Percentiles rank a stretch among this genome's conserved stretches.
These are phyloP conservation scores for Recurvirostra avosetta DNA, from an alignment of 2,113 vertebrate species.

Conservation along the genomic window DNA sequence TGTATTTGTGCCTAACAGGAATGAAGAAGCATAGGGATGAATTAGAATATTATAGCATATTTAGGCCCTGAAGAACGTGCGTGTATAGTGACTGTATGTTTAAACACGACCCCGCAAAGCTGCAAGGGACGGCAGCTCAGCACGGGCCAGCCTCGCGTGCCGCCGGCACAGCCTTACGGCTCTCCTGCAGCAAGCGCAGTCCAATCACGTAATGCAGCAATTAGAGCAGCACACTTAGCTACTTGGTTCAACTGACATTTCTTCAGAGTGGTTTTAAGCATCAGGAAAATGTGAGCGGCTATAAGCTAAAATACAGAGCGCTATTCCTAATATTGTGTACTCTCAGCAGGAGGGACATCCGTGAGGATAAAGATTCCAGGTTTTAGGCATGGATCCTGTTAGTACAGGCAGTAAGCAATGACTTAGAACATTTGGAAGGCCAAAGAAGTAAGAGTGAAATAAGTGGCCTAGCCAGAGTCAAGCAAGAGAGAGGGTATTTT, in stretches of 20 bases:
- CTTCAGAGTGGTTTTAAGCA: neutral
- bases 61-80: neutral
- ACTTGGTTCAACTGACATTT: neutral
- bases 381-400: neutral
- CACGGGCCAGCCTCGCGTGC: fast-evolving
- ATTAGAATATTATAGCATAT: neutral
- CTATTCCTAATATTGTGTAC: neutral
- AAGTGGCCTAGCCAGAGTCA: neutral
- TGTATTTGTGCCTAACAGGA: neutral
- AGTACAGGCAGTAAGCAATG: neutral
- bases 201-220: neutral
- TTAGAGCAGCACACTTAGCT: neutral
- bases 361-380: neutral
- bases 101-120: neutral
- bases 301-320: neutral
- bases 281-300: neutral
- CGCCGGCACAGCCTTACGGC: neutral
- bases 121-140: neutral
- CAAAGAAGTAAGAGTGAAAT: neutral
- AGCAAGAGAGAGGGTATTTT: neutral
- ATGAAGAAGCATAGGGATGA: neutral
- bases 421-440: neutral
- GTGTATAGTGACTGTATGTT: neutral
- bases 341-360: neutral
- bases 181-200: neutral